These are phyloP conservation scores for Oophaga sylvatica DNA, from an alignment of 2,797 vertebrate species.

Conservation along the genomic window DNA sequence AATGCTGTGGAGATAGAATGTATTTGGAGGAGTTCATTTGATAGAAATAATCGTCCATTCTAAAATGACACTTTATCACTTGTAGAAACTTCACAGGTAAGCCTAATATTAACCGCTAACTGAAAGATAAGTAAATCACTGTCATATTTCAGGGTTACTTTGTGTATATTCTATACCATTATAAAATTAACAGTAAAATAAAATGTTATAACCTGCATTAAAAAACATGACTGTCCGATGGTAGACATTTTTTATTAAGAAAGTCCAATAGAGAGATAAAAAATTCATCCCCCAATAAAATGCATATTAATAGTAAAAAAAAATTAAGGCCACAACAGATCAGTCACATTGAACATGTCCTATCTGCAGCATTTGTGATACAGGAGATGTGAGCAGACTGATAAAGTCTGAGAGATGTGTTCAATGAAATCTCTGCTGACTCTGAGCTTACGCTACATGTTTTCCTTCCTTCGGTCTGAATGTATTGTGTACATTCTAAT, in stretches of 20 bases:
- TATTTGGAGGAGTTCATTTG: slow-evolving; percentile 33
- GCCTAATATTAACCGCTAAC: neutral
- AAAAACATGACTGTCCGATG: neutral
- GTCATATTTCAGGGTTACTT: slow-evolving; percentile 12
- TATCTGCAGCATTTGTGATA: too few species aligned
- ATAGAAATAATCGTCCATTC: slow-evolving; percentile 26
- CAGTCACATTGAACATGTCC: neutral
- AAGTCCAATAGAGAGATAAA: too few species aligned
- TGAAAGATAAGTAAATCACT: slow-evolving; percentile 7
- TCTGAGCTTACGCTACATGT: too few species aligned
- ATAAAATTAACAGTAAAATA: neutral
- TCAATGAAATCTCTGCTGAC: too few species aligned
- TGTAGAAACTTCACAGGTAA: slow-evolving; percentile 33
- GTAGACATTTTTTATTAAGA: neutral
- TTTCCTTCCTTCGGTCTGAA: too few species aligned
- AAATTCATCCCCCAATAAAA: too few species aligned
- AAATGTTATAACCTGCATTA: neutral
- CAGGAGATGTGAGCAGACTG: too few species aligned
- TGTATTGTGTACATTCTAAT: too few species aligned
- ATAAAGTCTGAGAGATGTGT: too few species aligned
- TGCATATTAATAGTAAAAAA: too few species aligned
- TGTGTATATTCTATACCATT: neutral
- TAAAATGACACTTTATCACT: slow-evolving; percentile 15
- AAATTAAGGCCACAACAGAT: neutral
- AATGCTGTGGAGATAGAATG: slow-evolving; percentile 38